A percentile compares a stretch with the other conserved stretches of the same genome.
Evolutionary conservation across 2,888 invertebrate species (phyloP).

Genomic region (Pollenia labialis): DNA sequence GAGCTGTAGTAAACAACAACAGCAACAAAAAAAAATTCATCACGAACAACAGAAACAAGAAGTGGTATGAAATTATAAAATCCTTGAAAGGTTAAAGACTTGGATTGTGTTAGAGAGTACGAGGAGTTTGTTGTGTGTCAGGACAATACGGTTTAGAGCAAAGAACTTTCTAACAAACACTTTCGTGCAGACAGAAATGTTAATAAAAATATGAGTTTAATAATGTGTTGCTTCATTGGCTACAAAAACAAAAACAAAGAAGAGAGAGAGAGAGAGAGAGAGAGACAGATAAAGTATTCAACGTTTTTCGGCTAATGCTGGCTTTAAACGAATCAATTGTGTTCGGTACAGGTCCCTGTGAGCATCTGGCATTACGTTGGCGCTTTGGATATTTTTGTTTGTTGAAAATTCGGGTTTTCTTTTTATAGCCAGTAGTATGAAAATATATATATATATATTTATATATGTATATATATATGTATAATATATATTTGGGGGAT

Average conservation of each 20-base stretch:
- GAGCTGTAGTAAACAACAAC: conserved; percentile 27
- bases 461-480: too few relatives aligned
- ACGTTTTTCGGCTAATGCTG: too few relatives aligned
- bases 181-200: not conserved
- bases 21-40: not conserved
- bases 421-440: too few relatives aligned
- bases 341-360: too few relatives aligned
- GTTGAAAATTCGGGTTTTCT: too few relatives aligned
- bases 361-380: too few relatives aligned
- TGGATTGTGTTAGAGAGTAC: conserved; percentile 7
- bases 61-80: conserved; percentile 69
- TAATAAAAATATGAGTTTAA: conserved; percentile 6
- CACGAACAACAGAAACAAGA: conserved; percentile 42
- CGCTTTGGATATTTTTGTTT: too few relatives aligned
- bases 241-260: not conserved
- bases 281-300: not conserved
- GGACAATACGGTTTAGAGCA: conserved; percentile 62
- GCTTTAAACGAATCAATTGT: too few relatives aligned
- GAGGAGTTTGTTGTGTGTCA: conserved; percentile 25
- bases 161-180: conserved; percentile 49
- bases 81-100: conserved; percentile 79
- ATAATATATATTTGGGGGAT: too few relatives aligned
- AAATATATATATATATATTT: too few relatives aligned
- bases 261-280: too few relatives aligned
- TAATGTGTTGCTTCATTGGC: conserved; percentile 31